Evolutionary conservation across 2,888 invertebrate genomes (phyloP).

Genomic region (Callyntrura sp.): DNA sequence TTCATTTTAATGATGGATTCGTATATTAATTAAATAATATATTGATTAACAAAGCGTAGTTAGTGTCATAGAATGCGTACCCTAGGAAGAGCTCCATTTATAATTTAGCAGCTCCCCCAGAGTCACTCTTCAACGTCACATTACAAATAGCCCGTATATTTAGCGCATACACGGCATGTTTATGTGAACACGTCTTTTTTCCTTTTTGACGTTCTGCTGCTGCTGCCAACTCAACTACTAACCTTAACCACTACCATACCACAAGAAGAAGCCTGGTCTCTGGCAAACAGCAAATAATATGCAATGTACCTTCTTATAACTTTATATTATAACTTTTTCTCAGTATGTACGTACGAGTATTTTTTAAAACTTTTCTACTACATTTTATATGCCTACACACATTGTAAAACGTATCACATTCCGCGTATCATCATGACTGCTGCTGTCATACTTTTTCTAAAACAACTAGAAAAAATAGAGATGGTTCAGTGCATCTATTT

Average conservation of each 20-base stretch:
- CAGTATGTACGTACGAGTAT: not conserved
- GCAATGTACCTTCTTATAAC: not conserved
- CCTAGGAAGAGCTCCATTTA: no score
- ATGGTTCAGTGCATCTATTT: slow-evolving; percentile 22
- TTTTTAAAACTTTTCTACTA: not conserved
- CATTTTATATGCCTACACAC: not conserved
- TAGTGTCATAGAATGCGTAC: no score
- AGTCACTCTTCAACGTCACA: no score
- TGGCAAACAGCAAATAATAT: not conserved
- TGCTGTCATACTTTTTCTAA: slow-evolving; percentile 35
- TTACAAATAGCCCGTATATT: no score
- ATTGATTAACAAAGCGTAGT: no score
- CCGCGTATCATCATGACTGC: slow-evolving; percentile 3
- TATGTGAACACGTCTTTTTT: not conserved
- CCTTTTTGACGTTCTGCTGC: not conserved
- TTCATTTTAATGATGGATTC: no score
- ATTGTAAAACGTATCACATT: not conserved
- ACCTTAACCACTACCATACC: slow-evolving; percentile 29
- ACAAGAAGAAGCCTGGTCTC: not conserved
- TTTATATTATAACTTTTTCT: not conserved
- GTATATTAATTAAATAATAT: no score
- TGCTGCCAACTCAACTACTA: slow-evolving; percentile 9
- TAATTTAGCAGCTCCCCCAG: no score
- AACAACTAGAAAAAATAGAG: slow-evolving; percentile 30
- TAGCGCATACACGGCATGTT: no score